These are phyloP conservation scores for Drosophila sproati DNA, from an alignment of 1,140 invertebrate species.

Conservation along the genomic window DNA sequence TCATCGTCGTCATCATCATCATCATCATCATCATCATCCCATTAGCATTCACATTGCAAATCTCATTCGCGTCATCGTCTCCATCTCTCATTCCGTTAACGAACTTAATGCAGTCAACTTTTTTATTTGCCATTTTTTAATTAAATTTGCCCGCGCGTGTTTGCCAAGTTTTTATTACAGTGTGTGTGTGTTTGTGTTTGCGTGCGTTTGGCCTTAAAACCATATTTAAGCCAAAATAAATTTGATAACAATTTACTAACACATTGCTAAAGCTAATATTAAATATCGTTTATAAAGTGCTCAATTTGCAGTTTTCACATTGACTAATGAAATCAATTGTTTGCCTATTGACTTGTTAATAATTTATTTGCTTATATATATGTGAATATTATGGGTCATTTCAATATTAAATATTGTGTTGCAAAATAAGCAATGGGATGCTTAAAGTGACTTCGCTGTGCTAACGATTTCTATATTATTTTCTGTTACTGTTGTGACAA, in stretches of 20 bases:
- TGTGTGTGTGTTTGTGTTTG: conserved; percentile 17
- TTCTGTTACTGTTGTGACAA: background rate
- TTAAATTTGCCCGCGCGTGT: conserved; percentile 64
- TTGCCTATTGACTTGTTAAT: background rate
- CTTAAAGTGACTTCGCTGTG: too few species aligned
- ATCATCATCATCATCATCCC: conserved; percentile 3
- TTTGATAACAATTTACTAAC: conserved; percentile 23
- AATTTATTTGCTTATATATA: background rate
- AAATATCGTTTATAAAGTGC: background rate
- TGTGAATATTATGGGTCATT: background rate
- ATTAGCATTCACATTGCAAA: conserved; percentile 29
- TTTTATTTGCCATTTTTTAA: conserved; percentile 76
- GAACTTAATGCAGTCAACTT: conserved; percentile 77
- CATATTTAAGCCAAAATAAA: conserved; percentile 56
- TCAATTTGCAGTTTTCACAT: background rate
- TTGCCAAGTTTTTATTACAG: background rate
- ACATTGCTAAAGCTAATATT: background rate
- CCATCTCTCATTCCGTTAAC: conserved; percentile 53
- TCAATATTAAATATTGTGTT: background rate
- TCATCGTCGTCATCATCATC: conserved; percentile 6
- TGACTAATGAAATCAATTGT: background rate
- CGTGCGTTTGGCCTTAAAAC: conserved; percentile 20
- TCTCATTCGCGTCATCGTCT: conserved; percentile 19
- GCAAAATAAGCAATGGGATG: too few species aligned
- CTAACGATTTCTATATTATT: too few species aligned